phyloP scores from a whole-genome alignment of 1,140 invertebrate species.

The Nylanderia fulva region DNA sequence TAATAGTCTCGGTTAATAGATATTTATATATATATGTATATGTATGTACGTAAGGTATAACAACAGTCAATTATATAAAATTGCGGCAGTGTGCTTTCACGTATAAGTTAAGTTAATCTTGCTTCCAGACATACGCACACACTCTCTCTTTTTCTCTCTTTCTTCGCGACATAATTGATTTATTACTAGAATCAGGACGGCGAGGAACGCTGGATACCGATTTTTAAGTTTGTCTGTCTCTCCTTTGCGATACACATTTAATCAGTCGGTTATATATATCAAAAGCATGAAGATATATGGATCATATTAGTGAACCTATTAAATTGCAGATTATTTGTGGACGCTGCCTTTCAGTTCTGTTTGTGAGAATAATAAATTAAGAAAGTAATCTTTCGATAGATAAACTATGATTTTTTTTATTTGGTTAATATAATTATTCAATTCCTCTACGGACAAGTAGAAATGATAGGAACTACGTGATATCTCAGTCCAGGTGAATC shows the following conservation, averaged over 20 bases:
- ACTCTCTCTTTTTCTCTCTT: background rate
- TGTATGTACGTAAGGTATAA: conserved; percentile 71
- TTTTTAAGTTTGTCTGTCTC: conserved; percentile 14
- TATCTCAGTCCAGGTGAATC: background rate
- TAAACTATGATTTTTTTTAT: background rate
- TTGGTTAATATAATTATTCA: conserved; percentile 8
- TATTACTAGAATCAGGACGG: conserved; percentile 66
- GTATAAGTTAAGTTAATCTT: conserved; percentile 73
- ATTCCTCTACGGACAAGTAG: conserved; percentile 29
- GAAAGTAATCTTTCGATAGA: background rate
- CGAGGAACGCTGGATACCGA: conserved; percentile 65
- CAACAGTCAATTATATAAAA: conserved; percentile 80
- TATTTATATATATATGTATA: conserved; percentile 48
- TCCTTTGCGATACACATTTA: background rate
- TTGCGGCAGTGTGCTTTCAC: conserved; percentile 80
- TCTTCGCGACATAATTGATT: conserved; percentile 51
- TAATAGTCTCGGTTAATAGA: conserved; percentile 62
- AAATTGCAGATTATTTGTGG: background rate
- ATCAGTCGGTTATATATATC: background rate
- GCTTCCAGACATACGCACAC: background rate
- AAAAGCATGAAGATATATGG: background rate
- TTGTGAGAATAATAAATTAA: conserved; percentile 23
- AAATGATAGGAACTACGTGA: conserved; percentile 26
- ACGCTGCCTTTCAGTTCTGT: background rate
- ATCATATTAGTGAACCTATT: background rate